Evolutionary conservation across 2,888 invertebrate species (phyloP), one percentile per base, ranked within the genome.

Genomic region (Steinernema carpocapsae): DNA sequence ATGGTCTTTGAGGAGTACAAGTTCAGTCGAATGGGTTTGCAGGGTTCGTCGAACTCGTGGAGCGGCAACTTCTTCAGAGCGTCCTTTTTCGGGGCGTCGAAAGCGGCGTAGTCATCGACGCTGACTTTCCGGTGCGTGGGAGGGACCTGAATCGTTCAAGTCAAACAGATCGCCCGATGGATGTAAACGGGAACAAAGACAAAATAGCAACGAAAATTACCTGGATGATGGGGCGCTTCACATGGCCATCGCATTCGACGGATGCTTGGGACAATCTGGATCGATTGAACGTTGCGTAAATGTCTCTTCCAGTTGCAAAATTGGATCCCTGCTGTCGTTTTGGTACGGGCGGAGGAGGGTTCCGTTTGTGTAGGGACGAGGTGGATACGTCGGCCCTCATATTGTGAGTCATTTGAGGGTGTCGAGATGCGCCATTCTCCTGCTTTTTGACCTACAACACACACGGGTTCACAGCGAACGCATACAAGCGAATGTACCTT

Each of bases 401-500:
- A 37, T 32, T 4, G 24, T 56, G 56, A 64, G 22, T 64, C 64
- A 64, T 64, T 19, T 10, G 64, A 6, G 1, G 17, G 29, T 32
- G 22, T 26, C 17, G 14, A 10, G 29, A 7, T 1, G 6, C 26
- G 17, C 17, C 32, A 17, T 14, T 64, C 32, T 64, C 64, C 14
- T 22, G 10, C 17, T 32, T 29, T 32, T 64, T 64, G 14, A 2
- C 32, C 64, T 64, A n/a, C 7, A 32, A 32, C 29, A 29, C 7
- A 32, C 7, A 14, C 3, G 26, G 1, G 1, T 64, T 32, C 22
- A 32, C 14, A 17, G 1, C 1, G 2, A 37, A 26, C 14, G 14
- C 1, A 12, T 4, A 7, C 45, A 22, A 14, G 12, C 32, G 32
- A 14, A n/a, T 6, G 17, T 29, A 64, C 64, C 64, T 96, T 95